Evolutionary conservation across 1,140 invertebrate genomes (phyloP), one percentile per base, ranked within the genome.

Genomic region (Lucilia sericata): DNA sequence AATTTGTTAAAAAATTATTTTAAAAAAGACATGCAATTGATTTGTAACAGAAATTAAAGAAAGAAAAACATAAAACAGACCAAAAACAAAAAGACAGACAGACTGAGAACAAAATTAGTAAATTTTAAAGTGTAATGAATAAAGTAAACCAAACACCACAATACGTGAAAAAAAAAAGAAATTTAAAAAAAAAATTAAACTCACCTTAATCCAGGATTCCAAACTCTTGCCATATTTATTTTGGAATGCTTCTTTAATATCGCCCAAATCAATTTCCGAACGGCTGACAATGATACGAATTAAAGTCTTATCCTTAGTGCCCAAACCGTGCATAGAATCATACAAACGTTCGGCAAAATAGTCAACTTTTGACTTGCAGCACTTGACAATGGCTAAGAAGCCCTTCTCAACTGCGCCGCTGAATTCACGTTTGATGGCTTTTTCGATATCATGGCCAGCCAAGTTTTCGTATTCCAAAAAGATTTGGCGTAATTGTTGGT

Each of bases 281-380:
- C 97, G 95, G 85, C 96, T 96, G 13, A 98, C 96, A 84, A 98
- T 92, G 84, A 98, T 96, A 87, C 97, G 95, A 86, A 98, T 98
- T 55, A 99, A 92, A 82, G 96, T 96, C 86, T 96, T 95, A 91
- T 98, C 97, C 87, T 96, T 96, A 42, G 97, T 98, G 60, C 97
- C 97, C 87, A 96, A 86, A 60, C 96, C 96, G 86, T 96, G 95
- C 97, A 99, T 98, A 74, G 96, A 95, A 74, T 97, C 94, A 88
- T 98, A 94, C 12, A 99, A 92, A 86, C 96, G 94, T 89, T 98
- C 96, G 82, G 98, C 98, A 92, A 99, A 99, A 92, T 97, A 99
- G 65, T 95, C 95, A 80, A 98, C 96, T 91, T 97, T 96, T 89
- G 97, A 98, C 90, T 96, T 96, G 9, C 96, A 96, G 89, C 96